phyloP scores from a whole-genome alignment of 2,888 invertebrate species.

The Sipha maydis region DNA sequence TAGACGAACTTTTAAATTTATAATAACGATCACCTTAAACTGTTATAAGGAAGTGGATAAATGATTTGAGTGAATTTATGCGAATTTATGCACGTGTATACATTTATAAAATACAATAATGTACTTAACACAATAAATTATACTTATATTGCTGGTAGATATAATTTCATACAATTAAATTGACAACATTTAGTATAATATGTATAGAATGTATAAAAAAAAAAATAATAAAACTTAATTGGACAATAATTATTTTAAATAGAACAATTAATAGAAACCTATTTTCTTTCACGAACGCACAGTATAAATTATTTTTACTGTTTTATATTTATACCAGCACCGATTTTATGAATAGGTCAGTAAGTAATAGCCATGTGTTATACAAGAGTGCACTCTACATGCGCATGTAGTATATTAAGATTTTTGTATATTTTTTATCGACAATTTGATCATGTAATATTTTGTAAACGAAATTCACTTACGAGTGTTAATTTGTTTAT shows the following conservation, averaged over 20 bases:
- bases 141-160: not conserved
- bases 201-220: not conserved
- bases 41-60: not conserved
- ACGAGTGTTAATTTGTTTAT: not conserved
- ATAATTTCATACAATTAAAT: not conserved
- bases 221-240: not conserved
- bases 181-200: not conserved
- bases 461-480: not conserved
- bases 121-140: not conserved
- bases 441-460: not conserved
- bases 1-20: not conserved
- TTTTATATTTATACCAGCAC: constrained; percentile 6
- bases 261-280: not conserved
- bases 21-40: not conserved
- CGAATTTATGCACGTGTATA: not conserved
- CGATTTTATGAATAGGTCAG: constrained; percentile 32
- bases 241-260: not conserved
- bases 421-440: not conserved
- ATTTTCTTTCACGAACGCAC: not conserved
- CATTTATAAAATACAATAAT: not conserved
- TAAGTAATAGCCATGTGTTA: not conserved
- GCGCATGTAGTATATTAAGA: not conserved
- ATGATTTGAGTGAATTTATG: not conserved
- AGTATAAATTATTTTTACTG: constrained; percentile 19
- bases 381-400: not conserved